Evolutionary conservation across 2,797 vertebrate species (phyloP).

Genomic region (Sebastes itinus): DNA sequence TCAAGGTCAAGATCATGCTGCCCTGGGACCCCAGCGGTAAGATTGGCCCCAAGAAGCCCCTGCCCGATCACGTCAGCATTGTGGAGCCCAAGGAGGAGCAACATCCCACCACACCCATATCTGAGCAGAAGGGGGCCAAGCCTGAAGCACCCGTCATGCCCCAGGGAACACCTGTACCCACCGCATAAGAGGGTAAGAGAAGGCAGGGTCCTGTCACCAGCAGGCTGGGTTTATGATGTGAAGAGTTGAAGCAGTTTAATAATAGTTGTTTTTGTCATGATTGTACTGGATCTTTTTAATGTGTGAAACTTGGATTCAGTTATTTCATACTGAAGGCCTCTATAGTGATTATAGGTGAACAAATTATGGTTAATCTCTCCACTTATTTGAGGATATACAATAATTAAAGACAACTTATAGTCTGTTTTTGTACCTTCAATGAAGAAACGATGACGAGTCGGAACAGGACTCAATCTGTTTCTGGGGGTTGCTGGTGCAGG

Average conservation of each 20-base stretch:
- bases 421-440: constrained; percentile 47
- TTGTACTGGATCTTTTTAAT: neutral
- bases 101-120: constrained; percentile 94
- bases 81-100: constrained; percentile 98
- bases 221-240: no score
- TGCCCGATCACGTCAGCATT: constrained; percentile 97
- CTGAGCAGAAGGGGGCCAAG: constrained; percentile 98
- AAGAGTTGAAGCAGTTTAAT: no score
- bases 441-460: constrained; percentile 84
- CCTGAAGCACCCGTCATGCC: constrained; percentile 94
- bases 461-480: constrained; percentile 54
- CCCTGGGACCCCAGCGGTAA: constrained; percentile 99
- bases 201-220: neutral
- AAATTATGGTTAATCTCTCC: neutral
- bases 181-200: constrained; percentile 77
- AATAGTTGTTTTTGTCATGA: neutral
- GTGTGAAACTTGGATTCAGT: neutral
- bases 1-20: constrained; percentile 99
- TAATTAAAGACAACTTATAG: rapidly evolving
- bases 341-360: neutral
- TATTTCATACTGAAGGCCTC: neutral
- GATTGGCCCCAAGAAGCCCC: constrained; percentile 98
- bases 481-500: constrained; percentile 40
- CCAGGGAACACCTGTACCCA: constrained; percentile 87
- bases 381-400: neutral